Conservation (phyloP, 2,888 invertebrate species). For the Sceliomorpha sp. region DNA sequence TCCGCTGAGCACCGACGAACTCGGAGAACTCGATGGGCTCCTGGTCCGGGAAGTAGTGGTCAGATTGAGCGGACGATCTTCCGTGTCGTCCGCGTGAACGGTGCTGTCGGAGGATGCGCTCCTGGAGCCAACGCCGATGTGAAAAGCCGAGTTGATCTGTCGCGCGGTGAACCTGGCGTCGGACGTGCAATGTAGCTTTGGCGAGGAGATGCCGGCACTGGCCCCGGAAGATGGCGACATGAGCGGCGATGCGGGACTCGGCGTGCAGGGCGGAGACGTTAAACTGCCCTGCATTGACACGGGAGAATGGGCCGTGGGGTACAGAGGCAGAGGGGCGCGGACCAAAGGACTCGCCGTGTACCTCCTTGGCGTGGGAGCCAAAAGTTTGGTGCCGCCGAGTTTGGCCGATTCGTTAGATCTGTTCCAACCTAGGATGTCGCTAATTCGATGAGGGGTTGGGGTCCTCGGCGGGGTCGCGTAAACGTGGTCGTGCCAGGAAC, state of each 20-base stretch:
- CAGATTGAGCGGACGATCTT: slow-evolving; percentile 78
- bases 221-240: slow-evolving; percentile 64
- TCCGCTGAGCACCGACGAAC: slow-evolving; percentile 54
- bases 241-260: slow-evolving; percentile 64
- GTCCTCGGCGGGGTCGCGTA: slow-evolving; percentile 90
- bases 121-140: slow-evolving; percentile 31
- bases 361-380: slow-evolving; percentile 66
- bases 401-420: slow-evolving; percentile 29
- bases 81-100: slow-evolving; percentile 59
- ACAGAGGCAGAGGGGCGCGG: slow-evolving; percentile 62
- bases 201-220: slow-evolving; percentile 52
- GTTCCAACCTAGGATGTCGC: slow-evolving; percentile 89
- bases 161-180: slow-evolving; percentile 36
- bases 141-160: slow-evolving; percentile 43
- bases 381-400: slow-evolving; percentile 54
- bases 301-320: slow-evolving; percentile 63
- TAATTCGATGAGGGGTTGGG: slow-evolving; percentile 93
- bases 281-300: slow-evolving; percentile 63
- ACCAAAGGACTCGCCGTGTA: slow-evolving; percentile 63
- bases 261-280: slow-evolving; percentile 65
- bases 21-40: slow-evolving; percentile 61
- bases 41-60: slow-evolving; percentile 67
- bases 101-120: slow-evolving; percentile 52
- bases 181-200: slow-evolving; percentile 49
- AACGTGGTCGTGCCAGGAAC: slow-evolving; percentile 93